Evolutionary conservation across 2,888 invertebrate genomes (phyloP).

Genomic region (Drosophila mercatorum): DNA sequence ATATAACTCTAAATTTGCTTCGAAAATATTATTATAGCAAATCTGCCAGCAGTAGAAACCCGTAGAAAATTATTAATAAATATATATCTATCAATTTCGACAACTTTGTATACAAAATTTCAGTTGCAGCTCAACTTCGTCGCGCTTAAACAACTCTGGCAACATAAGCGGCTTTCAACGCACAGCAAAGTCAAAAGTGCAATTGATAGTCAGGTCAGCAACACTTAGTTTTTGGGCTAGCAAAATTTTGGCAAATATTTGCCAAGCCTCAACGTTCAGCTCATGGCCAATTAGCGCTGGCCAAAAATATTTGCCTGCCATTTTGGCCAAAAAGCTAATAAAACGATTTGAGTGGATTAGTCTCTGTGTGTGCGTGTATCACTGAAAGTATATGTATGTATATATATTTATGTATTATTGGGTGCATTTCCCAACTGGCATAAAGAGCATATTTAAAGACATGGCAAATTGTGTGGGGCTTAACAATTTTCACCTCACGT

Average conservation of each 20-base stretch:
- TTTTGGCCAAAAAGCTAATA: constrained; percentile 30
- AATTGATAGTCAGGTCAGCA: constrained; percentile 39
- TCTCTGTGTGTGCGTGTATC: neutral
- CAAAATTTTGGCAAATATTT: constrained; percentile 32
- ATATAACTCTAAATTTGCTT: no score
- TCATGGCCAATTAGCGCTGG: constrained; percentile 57
- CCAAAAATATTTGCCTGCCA: constrained; percentile 32
- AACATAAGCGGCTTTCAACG: constrained; percentile 25
- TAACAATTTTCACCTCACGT: constrained; percentile 15
- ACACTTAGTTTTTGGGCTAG: constrained; percentile 6
- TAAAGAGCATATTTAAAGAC: constrained; percentile 44
- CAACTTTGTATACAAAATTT: neutral
- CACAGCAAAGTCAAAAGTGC: constrained; percentile 52
- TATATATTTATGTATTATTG: constrained; percentile 4
- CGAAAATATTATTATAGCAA: no score
- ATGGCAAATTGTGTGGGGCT: constrained; percentile 39
- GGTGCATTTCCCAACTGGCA: constrained; percentile 23
- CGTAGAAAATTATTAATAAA: no score
- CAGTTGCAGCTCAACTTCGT: constrained; percentile 21
- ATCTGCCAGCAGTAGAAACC: no score
- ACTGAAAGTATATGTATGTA: constrained; percentile 13
- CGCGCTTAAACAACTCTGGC: constrained; percentile 45
- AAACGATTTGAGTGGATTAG: constrained; percentile 52
- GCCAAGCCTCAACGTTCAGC: constrained; percentile 23
- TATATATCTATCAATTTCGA: neutral